Base-by-base conservation (phyloP, 35 echinoderm and acorn worm genomes). In the Amphiura filiformis region DNA sequence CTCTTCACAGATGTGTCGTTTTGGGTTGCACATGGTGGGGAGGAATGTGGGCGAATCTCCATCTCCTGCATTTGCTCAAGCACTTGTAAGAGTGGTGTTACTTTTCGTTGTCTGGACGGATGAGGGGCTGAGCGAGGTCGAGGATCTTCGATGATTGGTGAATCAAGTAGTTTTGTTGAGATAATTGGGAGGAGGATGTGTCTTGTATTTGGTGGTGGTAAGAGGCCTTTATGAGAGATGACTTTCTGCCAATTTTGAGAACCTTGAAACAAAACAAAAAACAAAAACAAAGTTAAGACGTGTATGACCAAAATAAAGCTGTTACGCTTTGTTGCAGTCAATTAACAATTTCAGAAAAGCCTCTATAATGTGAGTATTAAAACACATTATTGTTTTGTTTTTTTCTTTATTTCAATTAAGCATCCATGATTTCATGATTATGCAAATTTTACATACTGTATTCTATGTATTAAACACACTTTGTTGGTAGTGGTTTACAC, bases 21-120 rank as follows among this genome's bases (percentile, higher is more conserved):
- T 36, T 61, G 32, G 0, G 81, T 37, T 32, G 65, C 56, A 37
- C n/a, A 56, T 9, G 83, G 83, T 20, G 83, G 83, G 56, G 83
- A 85, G 37, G 83, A 85, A 85, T 85, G 83, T 23, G 83, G 83
- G 7, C 83, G 83, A 9, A 38, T 34, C 23, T 35, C 52, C 4
- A 23, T 26, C 1, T 15, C 26, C 26, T 70, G 61, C 3, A 70
- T 18, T 70, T 70, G 61, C 28, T 70, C 17, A 70, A 11, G 7
- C 7, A n/a, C 61, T 15, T 15, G 9, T 30, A n/a, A 30, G 26
- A 70, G 61, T n/a, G 61, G 61, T n/a, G 61, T 70, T 23, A 70
- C 61, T n/a, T 70, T 70, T 70, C 61, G 61, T n/a, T 70, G 61
- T 70, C 61, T 70, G 61, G 61, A 70, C 7, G 61, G 61, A 30